Conservation (phyloP, 2,888 invertebrate genomes). For the Pterobdella sp. region DNA sequence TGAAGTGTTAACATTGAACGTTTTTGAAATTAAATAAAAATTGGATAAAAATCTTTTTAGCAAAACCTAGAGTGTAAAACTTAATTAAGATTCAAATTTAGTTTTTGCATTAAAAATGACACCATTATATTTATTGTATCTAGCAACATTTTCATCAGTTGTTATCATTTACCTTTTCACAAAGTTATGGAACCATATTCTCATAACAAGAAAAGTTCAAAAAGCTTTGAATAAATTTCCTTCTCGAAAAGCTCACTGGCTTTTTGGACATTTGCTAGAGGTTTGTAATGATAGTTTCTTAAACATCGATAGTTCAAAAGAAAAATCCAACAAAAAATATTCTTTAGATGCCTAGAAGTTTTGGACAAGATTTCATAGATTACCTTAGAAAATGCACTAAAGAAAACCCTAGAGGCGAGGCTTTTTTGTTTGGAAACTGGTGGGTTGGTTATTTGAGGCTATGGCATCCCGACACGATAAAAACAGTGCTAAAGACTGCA, state of each 20-base stretch:
- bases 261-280: neutral
- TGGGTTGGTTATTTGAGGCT: neutral
- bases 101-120: too few relatives aligned
- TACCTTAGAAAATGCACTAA: neutral
- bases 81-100: too few relatives aligned
- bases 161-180: too few relatives aligned
- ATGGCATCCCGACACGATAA: conserved; percentile 2
- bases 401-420: neutral
- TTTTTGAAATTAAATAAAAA: too few relatives aligned
- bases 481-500: conserved; percentile 8
- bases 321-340: too few relatives aligned
- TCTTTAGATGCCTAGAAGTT: neutral
- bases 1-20: too few relatives aligned
- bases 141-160: too few relatives aligned
- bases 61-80: too few relatives aligned
- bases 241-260: neutral
- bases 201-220: neutral
- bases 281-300: neutral
- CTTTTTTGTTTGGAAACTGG: neutral
- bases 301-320: too few relatives aligned
- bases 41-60: too few relatives aligned
- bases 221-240: neutral
- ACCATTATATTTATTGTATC: too few relatives aligned
- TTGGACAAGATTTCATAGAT: neutral
- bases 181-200: too few relatives aligned